phyloP scores from a whole-genome alignment of 2,888 invertebrate genomes.

The Microplitis deprimator region DNA sequence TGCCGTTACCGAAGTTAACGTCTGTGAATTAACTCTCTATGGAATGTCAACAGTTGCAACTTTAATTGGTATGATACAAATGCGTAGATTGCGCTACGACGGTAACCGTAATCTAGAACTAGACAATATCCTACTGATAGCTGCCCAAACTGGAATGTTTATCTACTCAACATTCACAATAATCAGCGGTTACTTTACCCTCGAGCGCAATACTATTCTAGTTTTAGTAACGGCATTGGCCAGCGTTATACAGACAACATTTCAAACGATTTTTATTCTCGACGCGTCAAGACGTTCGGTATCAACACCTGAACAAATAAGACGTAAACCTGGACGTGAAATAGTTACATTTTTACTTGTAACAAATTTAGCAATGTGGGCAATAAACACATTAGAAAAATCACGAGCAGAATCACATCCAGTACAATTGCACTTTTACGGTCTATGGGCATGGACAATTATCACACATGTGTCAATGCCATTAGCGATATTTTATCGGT shows the following conservation, averaged over 20 bases:
- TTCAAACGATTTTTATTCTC: constrained; percentile 92
- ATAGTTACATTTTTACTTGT: constrained; percentile 93
- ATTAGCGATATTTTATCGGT: constrained; percentile 91
- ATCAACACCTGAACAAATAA: constrained; percentile 84
- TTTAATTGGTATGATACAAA: constrained; percentile 89
- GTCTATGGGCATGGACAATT: constrained; percentile 95
- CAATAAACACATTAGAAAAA: constrained; percentile 93
- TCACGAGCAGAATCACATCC: constrained; percentile 93
- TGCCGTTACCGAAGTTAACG: constrained; percentile 90
- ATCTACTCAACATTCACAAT: constrained; percentile 95
- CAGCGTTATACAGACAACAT: constrained; percentile 89
- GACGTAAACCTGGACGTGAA: constrained; percentile 92
- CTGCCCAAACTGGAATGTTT: constrained; percentile 95
- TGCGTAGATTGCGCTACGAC: constrained; percentile 88
- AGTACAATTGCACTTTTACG: constrained; percentile 92
- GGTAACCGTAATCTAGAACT: constrained; percentile 86
- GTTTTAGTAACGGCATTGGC: constrained; percentile 88
- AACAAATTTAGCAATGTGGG: constrained; percentile 94
- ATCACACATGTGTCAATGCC: constrained; percentile 96
- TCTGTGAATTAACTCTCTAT: constrained; percentile 90
- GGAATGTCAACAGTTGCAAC: constrained; percentile 89
- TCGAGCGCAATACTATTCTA: constrained; percentile 84
- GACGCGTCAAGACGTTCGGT: constrained; percentile 91
- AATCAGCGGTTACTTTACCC: constrained; percentile 91
- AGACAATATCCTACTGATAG: constrained; percentile 91